Evolutionary conservation across 2,888 invertebrate species (phyloP).

Genomic region (Polietes domitor): DNA sequence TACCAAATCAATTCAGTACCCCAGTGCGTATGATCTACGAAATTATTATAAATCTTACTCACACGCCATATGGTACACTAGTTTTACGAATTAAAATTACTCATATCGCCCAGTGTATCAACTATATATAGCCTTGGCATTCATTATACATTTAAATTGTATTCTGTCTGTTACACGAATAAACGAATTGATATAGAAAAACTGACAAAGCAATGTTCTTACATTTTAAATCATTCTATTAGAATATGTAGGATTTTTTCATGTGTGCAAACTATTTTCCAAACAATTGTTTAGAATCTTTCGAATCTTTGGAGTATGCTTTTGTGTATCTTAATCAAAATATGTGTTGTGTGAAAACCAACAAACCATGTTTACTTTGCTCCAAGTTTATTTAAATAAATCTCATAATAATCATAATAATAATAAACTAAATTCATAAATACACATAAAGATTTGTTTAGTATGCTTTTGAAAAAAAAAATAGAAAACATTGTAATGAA

Average conservation of each 20-base stretch:
- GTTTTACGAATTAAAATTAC: background rate
- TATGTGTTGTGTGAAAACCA: no score
- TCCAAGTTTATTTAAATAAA: background rate
- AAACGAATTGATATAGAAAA: background rate
- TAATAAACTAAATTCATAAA: background rate
- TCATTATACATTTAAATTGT: background rate
- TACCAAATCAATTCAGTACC: no score
- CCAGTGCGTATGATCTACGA: background rate
- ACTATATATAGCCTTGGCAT: no score
- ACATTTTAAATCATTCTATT: background rate
- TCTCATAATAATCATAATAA: background rate
- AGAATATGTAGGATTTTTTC: background rate
- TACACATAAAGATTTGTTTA: background rate
- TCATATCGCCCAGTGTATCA: background rate
- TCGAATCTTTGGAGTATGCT: no score
- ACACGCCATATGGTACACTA: background rate
- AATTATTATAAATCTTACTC: no score
- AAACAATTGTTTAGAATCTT: background rate
- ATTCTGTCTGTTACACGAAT: background rate
- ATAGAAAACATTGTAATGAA: background rate
- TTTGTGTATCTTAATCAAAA: background rate
- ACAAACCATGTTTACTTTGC: conserved; percentile 18
- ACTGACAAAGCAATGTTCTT: background rate
- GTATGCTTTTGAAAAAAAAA: conserved; percentile 9
- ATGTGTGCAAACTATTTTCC: background rate